Conservation (phyloP, 2,113 vertebrate species). For the Formicarius rufipectus region DNA sequence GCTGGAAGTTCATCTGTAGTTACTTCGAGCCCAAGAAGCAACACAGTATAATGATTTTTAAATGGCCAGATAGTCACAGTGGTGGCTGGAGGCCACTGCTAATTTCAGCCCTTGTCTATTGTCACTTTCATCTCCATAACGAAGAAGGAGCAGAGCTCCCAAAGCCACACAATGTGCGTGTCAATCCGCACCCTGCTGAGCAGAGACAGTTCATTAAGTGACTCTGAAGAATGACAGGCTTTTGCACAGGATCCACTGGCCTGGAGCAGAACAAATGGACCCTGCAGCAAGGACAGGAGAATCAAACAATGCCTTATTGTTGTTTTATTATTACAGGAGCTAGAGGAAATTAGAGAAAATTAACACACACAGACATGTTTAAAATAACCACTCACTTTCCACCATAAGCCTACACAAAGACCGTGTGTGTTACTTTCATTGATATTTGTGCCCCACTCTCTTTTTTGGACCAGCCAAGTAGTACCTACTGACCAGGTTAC, state of each 20-base stretch:
- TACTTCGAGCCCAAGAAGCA: slow-evolving; percentile 1
- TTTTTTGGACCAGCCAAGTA: background rate
- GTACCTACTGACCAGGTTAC: background rate
- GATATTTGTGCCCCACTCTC: background rate
- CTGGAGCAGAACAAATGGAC: slow-evolving; percentile 5
- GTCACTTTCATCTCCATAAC: slow-evolving; percentile 37
- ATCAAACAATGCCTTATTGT: background rate
- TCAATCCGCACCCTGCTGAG: slow-evolving; percentile 26
- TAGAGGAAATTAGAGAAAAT: background rate
- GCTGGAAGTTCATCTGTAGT: background rate
- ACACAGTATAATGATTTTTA: background rate
- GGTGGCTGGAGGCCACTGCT: slow-evolving; percentile 25
- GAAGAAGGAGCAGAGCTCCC: slow-evolving; percentile 22
- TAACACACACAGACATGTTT: background rate
- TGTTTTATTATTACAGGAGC: background rate
- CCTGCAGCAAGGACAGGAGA: slow-evolving; percentile 18
- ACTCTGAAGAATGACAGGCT: slow-evolving; percentile 35
- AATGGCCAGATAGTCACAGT: slow-evolving; percentile 30
- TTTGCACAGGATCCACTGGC: slow-evolving; percentile 9
- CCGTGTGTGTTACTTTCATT: background rate
- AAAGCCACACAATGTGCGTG: background rate
- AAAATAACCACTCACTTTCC: background rate
- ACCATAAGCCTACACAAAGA: background rate
- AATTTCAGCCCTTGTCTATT: slow-evolving; percentile 23
- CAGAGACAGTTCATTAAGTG: background rate